These are phyloP conservation scores for Enteromius anoplus DNA, from an alignment of 2,797 vertebrate species.

Conservation along the genomic window DNA sequence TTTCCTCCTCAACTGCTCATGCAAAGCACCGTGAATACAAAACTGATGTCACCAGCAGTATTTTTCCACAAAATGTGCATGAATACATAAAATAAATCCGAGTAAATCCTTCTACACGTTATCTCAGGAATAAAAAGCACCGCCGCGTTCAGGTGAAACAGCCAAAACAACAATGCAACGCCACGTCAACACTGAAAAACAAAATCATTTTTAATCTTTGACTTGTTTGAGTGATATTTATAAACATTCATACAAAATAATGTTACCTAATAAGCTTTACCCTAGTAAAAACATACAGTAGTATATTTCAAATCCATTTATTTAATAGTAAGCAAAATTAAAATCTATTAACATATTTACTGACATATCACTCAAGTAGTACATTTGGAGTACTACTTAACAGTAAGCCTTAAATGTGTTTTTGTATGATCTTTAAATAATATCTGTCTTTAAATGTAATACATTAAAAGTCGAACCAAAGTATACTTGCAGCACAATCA, in stretches of 20 bases:
- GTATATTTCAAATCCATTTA: neutral
- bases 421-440: no score
- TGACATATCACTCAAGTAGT: neutral
- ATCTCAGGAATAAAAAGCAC: neutral
- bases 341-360: neutral
- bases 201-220: neutral
- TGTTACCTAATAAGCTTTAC: neutral
- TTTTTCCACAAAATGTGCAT: constrained; percentile 17
- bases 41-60: constrained; percentile 13
- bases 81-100: constrained; percentile 10
- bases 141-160: neutral
- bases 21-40: constrained; percentile 20
- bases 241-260: neutral
- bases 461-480: no score
- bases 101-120: constrained; percentile 16
- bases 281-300: neutral
- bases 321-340: neutral
- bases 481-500: no score
- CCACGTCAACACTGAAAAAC: neutral
- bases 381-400: neutral
- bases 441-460: no score
- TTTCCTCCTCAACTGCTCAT: constrained; percentile 28
- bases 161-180: neutral
- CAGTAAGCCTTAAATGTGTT: no score
- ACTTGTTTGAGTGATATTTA: neutral